These are phyloP conservation scores for Myopa tessellatipennis DNA, from an alignment of 2,888 invertebrate genomes.

Conservation along the genomic window DNA sequence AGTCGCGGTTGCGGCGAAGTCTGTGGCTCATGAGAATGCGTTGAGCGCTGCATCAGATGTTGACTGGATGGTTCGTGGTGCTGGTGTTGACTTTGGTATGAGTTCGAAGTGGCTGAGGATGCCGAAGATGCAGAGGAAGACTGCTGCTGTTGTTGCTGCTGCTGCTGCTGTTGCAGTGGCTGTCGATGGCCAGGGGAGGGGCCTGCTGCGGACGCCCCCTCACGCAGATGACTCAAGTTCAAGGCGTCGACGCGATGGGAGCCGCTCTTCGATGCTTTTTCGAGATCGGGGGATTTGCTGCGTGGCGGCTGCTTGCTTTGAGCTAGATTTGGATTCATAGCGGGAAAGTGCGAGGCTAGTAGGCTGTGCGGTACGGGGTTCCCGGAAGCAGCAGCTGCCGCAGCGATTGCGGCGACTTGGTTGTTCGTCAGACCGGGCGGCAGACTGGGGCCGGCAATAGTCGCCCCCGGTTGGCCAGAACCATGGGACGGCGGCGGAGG, in stretches of 20 bases:
- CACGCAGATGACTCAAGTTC: slow-evolving; percentile 73
- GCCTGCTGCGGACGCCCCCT: slow-evolving; percentile 44
- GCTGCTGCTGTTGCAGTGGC: slow-evolving; percentile 44
- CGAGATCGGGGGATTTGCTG: slow-evolving; percentile 55
- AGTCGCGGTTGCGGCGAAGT: slow-evolving; percentile 51
- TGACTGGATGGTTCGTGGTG: slow-evolving; percentile 47
- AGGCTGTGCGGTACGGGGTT: slow-evolving; percentile 73
- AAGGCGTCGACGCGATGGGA: slow-evolving; percentile 67
- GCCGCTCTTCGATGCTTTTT: slow-evolving; percentile 45
- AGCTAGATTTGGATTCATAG: slow-evolving; percentile 49
- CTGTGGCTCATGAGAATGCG: slow-evolving; percentile 49
- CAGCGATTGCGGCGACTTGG: slow-evolving; percentile 71
- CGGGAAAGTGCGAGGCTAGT: slow-evolving; percentile 70
- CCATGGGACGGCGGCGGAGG: slow-evolving; percentile 72
- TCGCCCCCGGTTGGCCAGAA: slow-evolving; percentile 39
- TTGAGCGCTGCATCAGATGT: slow-evolving; percentile 43
- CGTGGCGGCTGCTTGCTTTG: slow-evolving; percentile 51
- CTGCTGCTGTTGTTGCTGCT: slow-evolving; percentile 43
- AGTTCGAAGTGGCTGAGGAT: slow-evolving; percentile 41
- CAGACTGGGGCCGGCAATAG: slow-evolving; percentile 43
- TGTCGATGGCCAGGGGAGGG: slow-evolving; percentile 43
- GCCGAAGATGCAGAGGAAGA: slow-evolving; percentile 44
- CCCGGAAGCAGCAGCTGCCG: slow-evolving; percentile 74
- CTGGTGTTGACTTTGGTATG: slow-evolving; percentile 55
- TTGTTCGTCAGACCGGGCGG: slow-evolving; percentile 70